Base-by-base conservation (phyloP, 2,888 invertebrate genomes). In the Scaptomyza parva region DNA sequence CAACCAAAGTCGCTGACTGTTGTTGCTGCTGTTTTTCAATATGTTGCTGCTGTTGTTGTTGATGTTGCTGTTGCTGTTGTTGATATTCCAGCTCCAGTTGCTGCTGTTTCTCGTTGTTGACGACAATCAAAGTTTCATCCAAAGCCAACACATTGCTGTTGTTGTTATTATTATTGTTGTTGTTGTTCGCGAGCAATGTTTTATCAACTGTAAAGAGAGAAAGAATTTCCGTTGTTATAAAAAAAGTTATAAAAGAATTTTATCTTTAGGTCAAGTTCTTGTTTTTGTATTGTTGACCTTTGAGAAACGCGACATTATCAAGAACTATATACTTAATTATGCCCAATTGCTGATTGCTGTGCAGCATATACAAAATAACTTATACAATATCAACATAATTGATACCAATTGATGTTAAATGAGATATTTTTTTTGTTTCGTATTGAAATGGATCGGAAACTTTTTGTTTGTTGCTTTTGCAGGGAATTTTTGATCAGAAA, bases 371-470 rank as follows among this genome's bases (percentile, higher is more conserved):
- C 74, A 69, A 76, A 78, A 73, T 70, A 78, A 86, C 81, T 81
- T 81, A n/a, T n/a, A 70, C 67, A 70, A 67, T 65, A 75, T 70
- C 65, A 61, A 52, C 77, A 81, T 85, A 85, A 85, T 85, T 86
- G 84, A 72, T 74, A 73, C 53, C 84, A 84, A 84, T 84, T 84
- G 84, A 81, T 61, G 77, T 74, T 70, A 77, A 84, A 86, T 84
- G 70, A 70, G 70, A 58, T 81, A 67, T 50, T 77, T 43, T 22
- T 71, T 40, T n/a, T 33, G 12, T 33, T 33, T n/a, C n/a, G 5
- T 33, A 33, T 33, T 33, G 1, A 30, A 45, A 18, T 53, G 43
- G 50, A 58, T 58, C 54, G 68, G 61, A 70, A 62, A 51, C n/a
- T 45, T 26, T 22, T 28, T 24, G 30, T 30, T 18, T 12, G 28